These are phyloP conservation scores for Coendou prehensilis DNA, from an alignment of 2,797 vertebrate species.

Conservation along the genomic window DNA sequence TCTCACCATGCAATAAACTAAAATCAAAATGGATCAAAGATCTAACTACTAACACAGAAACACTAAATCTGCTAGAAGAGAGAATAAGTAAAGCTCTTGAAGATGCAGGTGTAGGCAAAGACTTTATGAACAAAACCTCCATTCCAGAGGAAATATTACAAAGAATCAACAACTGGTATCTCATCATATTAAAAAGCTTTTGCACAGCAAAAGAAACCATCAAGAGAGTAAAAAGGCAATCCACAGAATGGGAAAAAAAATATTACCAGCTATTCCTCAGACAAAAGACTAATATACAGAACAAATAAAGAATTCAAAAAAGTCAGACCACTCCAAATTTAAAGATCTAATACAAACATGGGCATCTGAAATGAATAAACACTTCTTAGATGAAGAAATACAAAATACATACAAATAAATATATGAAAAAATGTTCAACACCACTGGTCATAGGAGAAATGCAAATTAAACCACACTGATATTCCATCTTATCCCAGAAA, in stretches of 20 bases:
- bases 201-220: not conserved
- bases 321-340: not conserved
- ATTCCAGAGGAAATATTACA: not conserved
- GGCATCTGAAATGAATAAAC: not conserved
- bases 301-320: not conserved
- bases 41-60: not conserved
- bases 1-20: not conserved
- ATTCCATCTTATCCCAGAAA: not conserved
- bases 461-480: not conserved
- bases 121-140: not conserved
- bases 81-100: not conserved
- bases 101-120: not conserved
- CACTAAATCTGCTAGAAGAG: not conserved
- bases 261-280: not conserved
- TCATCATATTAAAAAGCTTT: not conserved
- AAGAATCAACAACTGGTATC: not conserved
- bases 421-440: not conserved
- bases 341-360: not conserved
- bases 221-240: not conserved
- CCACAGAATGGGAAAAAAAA: not conserved
- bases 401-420: not conserved
- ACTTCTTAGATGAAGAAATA: not conserved
- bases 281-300: not conserved
- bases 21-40: not conserved
- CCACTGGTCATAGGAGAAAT: not conserved